phyloP scores from a whole-genome alignment of 2,888 invertebrate genomes.

The Galeopsomyia nigrocyanea region DNA sequence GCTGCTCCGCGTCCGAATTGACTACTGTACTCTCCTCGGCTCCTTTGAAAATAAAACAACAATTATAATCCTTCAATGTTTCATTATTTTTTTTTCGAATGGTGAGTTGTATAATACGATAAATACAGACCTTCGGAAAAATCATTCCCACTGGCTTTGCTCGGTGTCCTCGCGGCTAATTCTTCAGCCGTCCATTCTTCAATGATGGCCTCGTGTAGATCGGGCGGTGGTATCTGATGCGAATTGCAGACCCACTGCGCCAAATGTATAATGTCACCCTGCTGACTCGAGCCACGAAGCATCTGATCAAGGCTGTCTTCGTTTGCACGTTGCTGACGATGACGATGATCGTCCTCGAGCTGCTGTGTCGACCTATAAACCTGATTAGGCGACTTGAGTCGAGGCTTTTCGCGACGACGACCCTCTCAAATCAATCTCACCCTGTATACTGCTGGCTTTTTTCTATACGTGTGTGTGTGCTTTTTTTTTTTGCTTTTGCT shows the following conservation, averaged over 20 bases:
- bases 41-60: slow-evolving; percentile 1
- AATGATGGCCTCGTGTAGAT: slow-evolving; percentile 59
- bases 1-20: slow-evolving; percentile 64
- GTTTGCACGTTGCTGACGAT: slow-evolving; percentile 45
- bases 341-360: slow-evolving; percentile 35
- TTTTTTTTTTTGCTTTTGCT: no score
- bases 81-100: neutral
- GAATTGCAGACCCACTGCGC: slow-evolving; percentile 67
- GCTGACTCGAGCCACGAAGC: slow-evolving; percentile 47
- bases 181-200: slow-evolving; percentile 67
- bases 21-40: slow-evolving; percentile 58
- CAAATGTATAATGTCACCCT: slow-evolving; percentile 58
- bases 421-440: no score
- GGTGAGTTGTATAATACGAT: no score
- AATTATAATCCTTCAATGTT: no score
- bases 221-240: slow-evolving; percentile 64
- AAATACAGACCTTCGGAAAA: slow-evolving; percentile 39
- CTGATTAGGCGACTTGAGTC: slow-evolving; percentile 6
- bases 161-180: slow-evolving; percentile 61
- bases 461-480: no score
- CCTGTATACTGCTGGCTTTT: no score
- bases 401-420: no score
- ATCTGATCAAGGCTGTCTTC: slow-evolving; percentile 51
- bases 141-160: slow-evolving; percentile 51
- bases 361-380: slow-evolving; percentile 46